Base-by-base conservation (phyloP, 1,140 invertebrate genomes). In the Drosophila sp. region DNA sequence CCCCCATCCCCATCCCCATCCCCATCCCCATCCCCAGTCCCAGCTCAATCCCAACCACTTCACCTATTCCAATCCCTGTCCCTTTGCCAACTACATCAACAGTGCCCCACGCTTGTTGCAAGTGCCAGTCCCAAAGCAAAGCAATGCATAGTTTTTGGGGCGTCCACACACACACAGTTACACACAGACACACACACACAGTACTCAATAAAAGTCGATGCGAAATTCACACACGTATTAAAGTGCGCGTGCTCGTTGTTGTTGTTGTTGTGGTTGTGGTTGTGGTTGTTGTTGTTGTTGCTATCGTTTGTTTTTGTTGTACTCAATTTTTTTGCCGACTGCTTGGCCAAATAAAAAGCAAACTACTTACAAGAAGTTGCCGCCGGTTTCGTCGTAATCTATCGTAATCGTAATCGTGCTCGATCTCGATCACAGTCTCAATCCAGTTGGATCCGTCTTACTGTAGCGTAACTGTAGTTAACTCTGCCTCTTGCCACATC, bases 221-320 rank as follows among this genome's bases (percentile, higher is more conserved):
- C 70, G 34, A 72, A 76, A 82, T 83, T 83, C 80, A 83, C 80
- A 83, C 80, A 83, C 80, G 76, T 76, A 54, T 74, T 74, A 62
- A 77, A 58, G 57, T 78, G 72, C 73, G 72, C 59, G 61, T 75
- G 62, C 66, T 66, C 64, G 45, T 73, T 36, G 25, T 18, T 57
- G 32, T 18, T 16, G n/a, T 41, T 43, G 14, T 11, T 32, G 32
- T 27, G 53, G n/a, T 9, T 25, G 34, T 25, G 34, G 4, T 25
- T 48, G 11, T 6, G 32, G 45, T 8, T 46, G 21, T 7, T 41
- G 36, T 21, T 9, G 27, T 56, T 45, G 38, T 59, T 51, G 25
- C 16, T 51, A 4, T 34, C 45, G 13, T 8, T 46, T 32, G 18
- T 45, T 56, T 41, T n/a, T n/a, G n/a, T n/a, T n/a, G n/a, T n/a